phyloP scores from a whole-genome alignment of 2,113 vertebrate species.

The Vulpes vulpes region DNA sequence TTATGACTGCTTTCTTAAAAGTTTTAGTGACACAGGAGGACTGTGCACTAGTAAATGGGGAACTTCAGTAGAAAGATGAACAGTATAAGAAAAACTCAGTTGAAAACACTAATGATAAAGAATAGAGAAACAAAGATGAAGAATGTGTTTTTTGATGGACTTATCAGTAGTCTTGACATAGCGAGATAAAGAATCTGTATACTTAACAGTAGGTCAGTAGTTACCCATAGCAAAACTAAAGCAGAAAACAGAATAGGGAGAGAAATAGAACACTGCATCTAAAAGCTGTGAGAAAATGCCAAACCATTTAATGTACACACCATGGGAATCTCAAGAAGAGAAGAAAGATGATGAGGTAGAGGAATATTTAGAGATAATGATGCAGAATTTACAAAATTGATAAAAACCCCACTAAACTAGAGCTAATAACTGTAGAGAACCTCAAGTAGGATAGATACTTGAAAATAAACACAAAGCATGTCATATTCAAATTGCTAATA shows the following conservation, averaged over 20 bases:
- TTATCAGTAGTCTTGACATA: not conserved
- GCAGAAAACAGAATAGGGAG: not conserved
- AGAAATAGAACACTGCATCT: not conserved
- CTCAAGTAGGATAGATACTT: not conserved
- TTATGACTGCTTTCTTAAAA: not conserved
- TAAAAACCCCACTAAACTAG: not conserved
- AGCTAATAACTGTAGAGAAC: not conserved
- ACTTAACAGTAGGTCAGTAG: not conserved
- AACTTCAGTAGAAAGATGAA: not conserved
- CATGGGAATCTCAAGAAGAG: not conserved
- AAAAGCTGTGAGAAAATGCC: not conserved
- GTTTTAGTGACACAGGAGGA: not conserved
- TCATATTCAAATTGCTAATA: not conserved
- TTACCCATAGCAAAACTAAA: not conserved
- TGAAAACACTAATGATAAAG: not conserved
- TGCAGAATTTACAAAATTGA: not conserved
- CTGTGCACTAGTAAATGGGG: not conserved
- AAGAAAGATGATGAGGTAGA: not conserved
- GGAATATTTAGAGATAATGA: not conserved
- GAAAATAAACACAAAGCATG: not conserved
- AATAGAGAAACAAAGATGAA: not conserved
- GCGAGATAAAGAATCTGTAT: not conserved
- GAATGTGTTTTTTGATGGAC: not conserved
- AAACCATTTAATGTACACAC: not conserved
- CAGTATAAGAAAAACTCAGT: not conserved